Evolutionary conservation across 2,797 vertebrate genomes (phyloP), one percentile per base, ranked within the genome.

Genomic region (Holocentrus rufus): DNA sequence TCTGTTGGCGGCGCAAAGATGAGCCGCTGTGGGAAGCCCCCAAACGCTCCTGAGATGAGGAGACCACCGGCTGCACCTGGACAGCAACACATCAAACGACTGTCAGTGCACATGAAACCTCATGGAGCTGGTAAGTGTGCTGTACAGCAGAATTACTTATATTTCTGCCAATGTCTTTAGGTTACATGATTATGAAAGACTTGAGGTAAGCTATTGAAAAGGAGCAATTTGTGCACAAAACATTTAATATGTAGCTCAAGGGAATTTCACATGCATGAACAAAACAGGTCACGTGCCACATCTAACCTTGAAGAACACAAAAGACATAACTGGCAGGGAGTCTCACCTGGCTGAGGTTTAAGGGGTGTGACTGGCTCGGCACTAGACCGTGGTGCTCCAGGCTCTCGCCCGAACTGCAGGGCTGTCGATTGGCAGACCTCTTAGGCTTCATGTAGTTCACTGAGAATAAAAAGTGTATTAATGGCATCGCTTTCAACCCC

Each of bases 311-410:
- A 5, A 8, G 25, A 59, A 30, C 1, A 17, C 18, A 3, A 49
- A 18, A n/a, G 8, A 31, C 2, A 7, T 42, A 14, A 42, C 10
- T 22, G 7, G 23, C 20, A 23, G 25, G 5, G 8, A 5, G 2
- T 0, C 69, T 88, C 86, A 99, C 98, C 96, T 99, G 98, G 93
- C 98, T 99, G 85, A 99, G 98, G 92, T 99, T 99, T 80, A 99
- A 95, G 4, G 98, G 97, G 92, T 99, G 97, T 15, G 95, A 94
- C 25, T 96, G 93, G 9, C 92, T 95, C 1, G 94, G 88, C 11
- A 93, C 92, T 72, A 93, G 93, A 0, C 94, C 93, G 1, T 94
- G 92, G 52, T 93, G 94, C 65, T 95, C 96, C 56, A 93, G 84
- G 0, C 92, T 93, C 72, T 95, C 96, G 50, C 95, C 93, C 59